Base-by-base conservation (phyloP, 1,140 invertebrate genomes). In the Nixonia krombeini region DNA sequence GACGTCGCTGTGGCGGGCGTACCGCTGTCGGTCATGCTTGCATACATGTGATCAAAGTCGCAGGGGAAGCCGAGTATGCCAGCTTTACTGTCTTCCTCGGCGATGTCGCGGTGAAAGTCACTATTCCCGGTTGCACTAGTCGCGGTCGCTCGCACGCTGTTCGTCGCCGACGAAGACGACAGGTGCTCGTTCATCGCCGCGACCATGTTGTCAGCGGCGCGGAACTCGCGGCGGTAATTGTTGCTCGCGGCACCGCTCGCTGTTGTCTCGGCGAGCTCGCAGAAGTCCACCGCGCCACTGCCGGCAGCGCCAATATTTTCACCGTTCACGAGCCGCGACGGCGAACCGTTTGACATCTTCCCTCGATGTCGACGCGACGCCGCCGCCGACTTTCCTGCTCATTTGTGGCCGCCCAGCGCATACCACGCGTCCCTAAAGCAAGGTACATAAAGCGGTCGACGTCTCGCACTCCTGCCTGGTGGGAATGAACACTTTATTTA, bases 41-140 rank as follows among this genome's bases (percentile, higher is more conserved):
- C 86, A 67, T 88, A 87, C 79, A 88, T 86, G 73, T 87, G 87
- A 78, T 88, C 87, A 44, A 86, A 86, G 63, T 87, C 85, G 72
- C 83, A 85, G 2, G 86, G 80, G 29, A 84, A 84, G 55, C 75
- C 81, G 18, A 82, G 73, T 33, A 84, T 81, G 17, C 82, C 80
- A 31, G 66, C 61, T 56, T 81, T 82, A 21, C 59, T 70, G 28
- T 75, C 72, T n/a, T n/a, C 8, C 46, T 63, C 51, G 57, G 61
- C 38, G 53, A 50, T 15, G 51, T 42, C 56, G 10, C 25, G 42
- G 41, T n/a, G n/a, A 31, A 47, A 12, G 31, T 47, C 29, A 7
- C 28, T 41, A 13, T 16, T 42, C 28, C 29, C 35, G n/a, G n/a
- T n/a, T n/a, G 21, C 26, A 17, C 15, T 42, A 13, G 49, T 63